Evolutionary conservation across 2,888 invertebrate genomes (phyloP), one percentile per base, ranked within the genome.

Genomic region (Campoplex nolae): DNA sequence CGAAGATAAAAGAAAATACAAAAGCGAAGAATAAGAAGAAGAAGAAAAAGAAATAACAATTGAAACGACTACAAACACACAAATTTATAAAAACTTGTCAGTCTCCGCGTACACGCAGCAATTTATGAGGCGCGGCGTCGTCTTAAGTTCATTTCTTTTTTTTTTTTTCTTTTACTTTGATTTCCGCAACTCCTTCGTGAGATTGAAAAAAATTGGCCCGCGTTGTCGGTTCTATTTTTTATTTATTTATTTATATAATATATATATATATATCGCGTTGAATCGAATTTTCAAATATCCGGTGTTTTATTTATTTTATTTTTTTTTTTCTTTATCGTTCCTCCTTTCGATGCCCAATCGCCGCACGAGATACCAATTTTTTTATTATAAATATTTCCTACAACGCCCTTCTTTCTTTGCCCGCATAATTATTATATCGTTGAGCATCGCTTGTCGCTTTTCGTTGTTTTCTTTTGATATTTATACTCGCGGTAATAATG

Each of bases 1-100:
- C 62, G 86, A 87, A 88, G 18, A 58, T 28, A 58, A 58, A 58
- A 28, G 9, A 11, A 80, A 87, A 79, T 28, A 48, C 65, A 80
- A 56, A 75, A 54, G 32, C 54, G 62, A n/a, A 32, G 68, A 56
- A n/a, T 13, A 51, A 68, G 13, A 23, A 23, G 23, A 23, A 71
- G 51, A 42, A 78, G 74, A 6, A 35, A 70, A 0, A 23, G 0
- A 0, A 23, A 38, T 38, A 68, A 54, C 58, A 42, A 71, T 42
- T 42, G 11, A 51, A 32, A 62, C 62, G 28, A 32, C 62, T 13
- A 62, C 32, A 62, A 62, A 13, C 4, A 62, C 62, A 62, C 62
- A 67, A 35, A 32, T 3, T 13, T 32, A 45, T 18, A 51, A n/a
- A 67, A 67, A 51, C 62, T 28, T 54, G 76, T 68, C n/a, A 23